These are phyloP conservation scores for Aleiodes sp. DNA, from an alignment of 1,140 invertebrate genomes.

Conservation along the genomic window DNA sequence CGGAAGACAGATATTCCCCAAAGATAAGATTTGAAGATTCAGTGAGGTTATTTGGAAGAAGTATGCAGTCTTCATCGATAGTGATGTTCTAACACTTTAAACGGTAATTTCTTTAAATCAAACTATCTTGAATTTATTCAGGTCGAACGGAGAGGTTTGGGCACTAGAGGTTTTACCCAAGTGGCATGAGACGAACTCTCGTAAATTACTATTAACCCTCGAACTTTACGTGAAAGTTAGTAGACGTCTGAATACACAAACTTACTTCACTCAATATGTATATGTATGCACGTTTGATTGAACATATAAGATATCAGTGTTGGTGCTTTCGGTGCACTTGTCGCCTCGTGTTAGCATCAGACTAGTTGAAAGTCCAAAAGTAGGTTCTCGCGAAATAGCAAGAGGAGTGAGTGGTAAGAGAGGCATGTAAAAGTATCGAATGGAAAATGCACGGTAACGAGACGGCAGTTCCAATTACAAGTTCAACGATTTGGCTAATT, in stretches of 20 bases:
- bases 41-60: too few species aligned
- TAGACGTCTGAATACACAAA: neutral
- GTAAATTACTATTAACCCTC: constrained; percentile 8
- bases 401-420: neutral
- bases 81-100: too few species aligned
- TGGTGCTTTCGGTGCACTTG: neutral
- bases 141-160: neutral
- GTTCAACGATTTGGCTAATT: constrained; percentile 6
- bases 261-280: too few species aligned
- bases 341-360: neutral
- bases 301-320: neutral
- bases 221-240: neutral
- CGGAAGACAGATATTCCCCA: too few species aligned
- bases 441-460: neutral
- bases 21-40: too few species aligned
- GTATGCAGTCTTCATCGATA: too few species aligned
- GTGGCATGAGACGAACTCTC: neutral
- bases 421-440: neutral
- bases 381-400: neutral
- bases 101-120: too few species aligned
- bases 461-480: neutral
- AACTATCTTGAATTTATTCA: neutral
- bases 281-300: too few species aligned
- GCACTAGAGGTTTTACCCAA: neutral
- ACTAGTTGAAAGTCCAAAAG: constrained; percentile 7